phyloP scores from a whole-genome alignment of 2,113 vertebrate species.

The Dinomys branickii region DNA sequence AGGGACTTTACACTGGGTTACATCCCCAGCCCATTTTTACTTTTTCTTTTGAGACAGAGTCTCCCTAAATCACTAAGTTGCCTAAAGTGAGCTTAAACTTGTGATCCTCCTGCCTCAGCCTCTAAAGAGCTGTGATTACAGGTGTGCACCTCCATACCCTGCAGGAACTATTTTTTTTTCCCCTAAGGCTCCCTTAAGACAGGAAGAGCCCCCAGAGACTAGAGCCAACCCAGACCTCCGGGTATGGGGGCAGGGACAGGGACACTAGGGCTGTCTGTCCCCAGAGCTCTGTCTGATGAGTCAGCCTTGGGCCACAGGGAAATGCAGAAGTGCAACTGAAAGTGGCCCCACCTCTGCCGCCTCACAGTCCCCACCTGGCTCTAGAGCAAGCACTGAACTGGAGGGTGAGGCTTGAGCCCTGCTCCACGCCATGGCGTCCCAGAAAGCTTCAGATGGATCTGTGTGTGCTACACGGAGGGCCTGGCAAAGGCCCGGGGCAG shows the following conservation, averaged over 20 bases:
- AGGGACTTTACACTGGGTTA: not conserved
- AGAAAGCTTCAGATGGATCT: not conserved
- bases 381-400: not conserved
- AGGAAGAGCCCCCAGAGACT: not conserved
- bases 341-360: no score
- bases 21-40: not conserved
- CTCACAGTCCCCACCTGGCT: rapidly evolving
- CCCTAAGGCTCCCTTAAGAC: not conserved
- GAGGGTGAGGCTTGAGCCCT: not conserved
- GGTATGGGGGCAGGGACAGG: not conserved
- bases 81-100: not conserved
- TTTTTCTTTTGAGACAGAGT: not conserved
- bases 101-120: not conserved
- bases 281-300: not conserved
- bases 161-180: not conserved
- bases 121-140: not conserved
- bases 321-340: not conserved
- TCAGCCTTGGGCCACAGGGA: not conserved
- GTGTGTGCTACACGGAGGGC: not conserved
- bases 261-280: not conserved
- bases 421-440: not conserved
- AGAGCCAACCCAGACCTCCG: not conserved
- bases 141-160: not conserved
- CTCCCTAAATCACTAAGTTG: not conserved
- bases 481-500: not conserved